Evolutionary conservation across 2,797 vertebrate species (phyloP), one percentile per base, ranked within the genome.

Genomic region (Tinamus major): DNA sequence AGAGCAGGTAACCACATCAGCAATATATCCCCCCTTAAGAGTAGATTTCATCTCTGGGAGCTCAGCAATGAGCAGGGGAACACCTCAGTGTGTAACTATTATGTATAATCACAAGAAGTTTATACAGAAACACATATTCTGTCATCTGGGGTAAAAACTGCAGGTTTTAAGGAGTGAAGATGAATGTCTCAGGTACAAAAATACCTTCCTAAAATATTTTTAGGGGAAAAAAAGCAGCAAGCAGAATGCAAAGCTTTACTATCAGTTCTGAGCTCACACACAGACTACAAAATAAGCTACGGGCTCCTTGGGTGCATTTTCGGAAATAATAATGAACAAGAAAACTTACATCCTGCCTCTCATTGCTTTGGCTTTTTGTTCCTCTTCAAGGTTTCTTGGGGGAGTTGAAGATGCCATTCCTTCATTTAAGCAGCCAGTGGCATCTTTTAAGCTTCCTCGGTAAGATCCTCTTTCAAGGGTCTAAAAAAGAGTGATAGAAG

Each of bases 301-400:
- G 15, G 16, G 42, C 21, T 81, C 31, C 18, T 46, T 10, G 41
- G 26, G 33, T 31, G n/a, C 24, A 1, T 26, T 62, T 71, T 85
- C 51, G 61, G 64, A 85, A 87, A 61, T 56, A 61, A 33, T 12
- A 83, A 83, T 3, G n/a, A 77, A 55, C 15, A 69, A 68, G 17
- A 61, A 10, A 85, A 97, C 99, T 99, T 97, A 99, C 99, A 99
- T 99, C 71, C 99, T 98, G 93, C 99, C 99, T 89, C 99, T 98
- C 97, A 99, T 98, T 21, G 99, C 99, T 97, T 99, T 99, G 93
- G 99, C 99, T 96, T 98, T 98, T 97, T 99, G 98, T 83, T 99
- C 99, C 96, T 98, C 98, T 95, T 99, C 99, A 18, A 98, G 98
- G 97, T 99, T 99, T 85, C 98, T 97, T 19, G 98, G 98, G 89